Percentiles rank a stretch among this genome's conserved stretches.
phyloP scores from a whole-genome alignment of 1,140 invertebrate species.

The Calliphora vicina region DNA sequence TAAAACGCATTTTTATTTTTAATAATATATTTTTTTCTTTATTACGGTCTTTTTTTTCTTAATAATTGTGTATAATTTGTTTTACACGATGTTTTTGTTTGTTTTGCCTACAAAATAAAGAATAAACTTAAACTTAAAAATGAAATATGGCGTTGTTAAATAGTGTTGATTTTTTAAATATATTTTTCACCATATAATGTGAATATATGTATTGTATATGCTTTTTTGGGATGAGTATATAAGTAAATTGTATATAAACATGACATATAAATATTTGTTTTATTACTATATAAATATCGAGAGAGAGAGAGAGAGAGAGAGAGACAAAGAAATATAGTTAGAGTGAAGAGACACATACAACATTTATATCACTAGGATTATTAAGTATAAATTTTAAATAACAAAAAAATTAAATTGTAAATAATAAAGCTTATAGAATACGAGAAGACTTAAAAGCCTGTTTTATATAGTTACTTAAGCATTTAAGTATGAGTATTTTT shows the following conservation, averaged over 20 bases:
- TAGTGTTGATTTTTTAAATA: neutral
- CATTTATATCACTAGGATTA: constrained; percentile 31
- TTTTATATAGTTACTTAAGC: neutral
- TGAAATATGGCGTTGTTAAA: constrained; percentile 21
- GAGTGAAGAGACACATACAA: constrained; percentile 18
- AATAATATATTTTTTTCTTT: constrained; percentile 7
- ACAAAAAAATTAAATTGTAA: neutral
- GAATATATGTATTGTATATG: neutral
- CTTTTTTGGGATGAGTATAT: constrained; percentile 4
- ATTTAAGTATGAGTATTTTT: neutral
- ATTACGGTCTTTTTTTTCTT: constrained; percentile 27
- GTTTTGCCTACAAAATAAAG: constrained; percentile 29
- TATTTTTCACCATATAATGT: constrained; percentile 16
- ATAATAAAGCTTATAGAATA: neutral
- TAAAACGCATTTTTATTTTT: neutral
- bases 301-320: constrained; percentile 4
- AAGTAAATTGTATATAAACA: constrained; percentile 35
- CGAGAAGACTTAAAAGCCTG: too few relatives aligned
- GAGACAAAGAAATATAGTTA: neutral
- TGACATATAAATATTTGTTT: constrained; percentile 18
- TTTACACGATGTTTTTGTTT: neutral
- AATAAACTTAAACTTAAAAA: constrained; percentile 13
- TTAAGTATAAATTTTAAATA: neutral
- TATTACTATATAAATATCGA: neutral
- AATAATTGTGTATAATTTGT: constrained; percentile 12